Evolutionary conservation across 2,113 vertebrate genomes (phyloP).

Genomic region (Philantomba maxwellii): DNA sequence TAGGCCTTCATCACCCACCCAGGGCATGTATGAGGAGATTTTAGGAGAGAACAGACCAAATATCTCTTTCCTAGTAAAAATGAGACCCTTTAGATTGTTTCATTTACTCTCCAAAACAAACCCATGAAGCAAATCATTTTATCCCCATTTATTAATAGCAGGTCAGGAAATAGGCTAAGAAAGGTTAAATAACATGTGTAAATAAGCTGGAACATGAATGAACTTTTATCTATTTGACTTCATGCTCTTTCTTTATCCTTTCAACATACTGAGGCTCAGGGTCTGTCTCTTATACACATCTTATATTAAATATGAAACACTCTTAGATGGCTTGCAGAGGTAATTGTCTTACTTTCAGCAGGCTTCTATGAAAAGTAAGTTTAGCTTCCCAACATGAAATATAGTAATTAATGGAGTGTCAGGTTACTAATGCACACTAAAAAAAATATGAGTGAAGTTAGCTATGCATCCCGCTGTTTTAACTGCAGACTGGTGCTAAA

Average conservation of each 20-base stretch:
- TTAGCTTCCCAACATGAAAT: conserved; percentile 68
- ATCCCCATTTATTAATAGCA: neutral
- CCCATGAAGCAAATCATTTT: neutral
- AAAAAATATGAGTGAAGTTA: conserved; percentile 60
- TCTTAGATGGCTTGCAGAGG: conserved; percentile 48
- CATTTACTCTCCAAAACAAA: neutral
- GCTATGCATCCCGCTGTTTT: conserved; percentile 49
- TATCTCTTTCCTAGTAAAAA: neutral
- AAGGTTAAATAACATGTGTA: neutral
- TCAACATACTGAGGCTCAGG: neutral
- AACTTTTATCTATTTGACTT: neutral
- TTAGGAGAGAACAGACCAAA: neutral
- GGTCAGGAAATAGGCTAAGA: neutral
- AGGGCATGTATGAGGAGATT: neutral
- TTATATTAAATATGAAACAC: conserved; percentile 62
- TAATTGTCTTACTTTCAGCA: conserved; percentile 68
- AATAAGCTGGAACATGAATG: neutral
- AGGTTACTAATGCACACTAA: conserved; percentile 47
- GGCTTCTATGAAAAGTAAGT: conserved; percentile 56
- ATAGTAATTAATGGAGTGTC: conserved; percentile 69
- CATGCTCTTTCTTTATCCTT: neutral
- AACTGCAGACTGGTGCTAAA: conserved; percentile 55
- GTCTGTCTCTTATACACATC: no score
- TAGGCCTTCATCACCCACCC: neutral
- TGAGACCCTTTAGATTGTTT: neutral